phyloP scores from a whole-genome alignment of 2,113 vertebrate species.

The Crotalus helleri region DNA sequence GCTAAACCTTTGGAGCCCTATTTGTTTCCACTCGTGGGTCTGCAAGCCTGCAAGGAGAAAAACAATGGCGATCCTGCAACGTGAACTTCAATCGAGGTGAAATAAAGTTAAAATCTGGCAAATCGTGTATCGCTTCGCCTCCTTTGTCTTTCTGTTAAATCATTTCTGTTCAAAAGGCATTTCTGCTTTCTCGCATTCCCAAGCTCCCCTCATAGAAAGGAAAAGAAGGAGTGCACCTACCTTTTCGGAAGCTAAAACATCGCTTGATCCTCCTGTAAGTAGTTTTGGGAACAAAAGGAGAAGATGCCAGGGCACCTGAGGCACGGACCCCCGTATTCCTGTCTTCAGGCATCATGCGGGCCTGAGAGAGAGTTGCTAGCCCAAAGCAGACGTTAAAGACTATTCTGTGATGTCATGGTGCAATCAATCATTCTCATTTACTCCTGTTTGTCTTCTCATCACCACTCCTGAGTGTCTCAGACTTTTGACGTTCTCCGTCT shows the following conservation, averaged over 20 bases:
- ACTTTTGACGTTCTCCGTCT: conserved; percentile 44
- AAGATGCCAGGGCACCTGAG: conserved; percentile 71
- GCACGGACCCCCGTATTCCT: conserved; percentile 68
- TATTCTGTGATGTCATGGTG: conserved; percentile 35
- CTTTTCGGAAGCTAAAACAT: conserved; percentile 82
- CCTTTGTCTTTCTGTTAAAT: conserved; percentile 9
- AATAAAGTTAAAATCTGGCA: conserved; percentile 23
- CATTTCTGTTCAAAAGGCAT: conserved; percentile 23
- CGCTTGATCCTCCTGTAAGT: conserved; percentile 82
- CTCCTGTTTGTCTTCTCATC: conserved; percentile 34
- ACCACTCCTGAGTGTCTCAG: conserved; percentile 44
- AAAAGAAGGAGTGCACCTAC: conserved; percentile 70
- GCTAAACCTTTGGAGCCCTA: background rate
- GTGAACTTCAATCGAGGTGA: conserved; percentile 35
- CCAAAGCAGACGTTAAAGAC: conserved; percentile 51
- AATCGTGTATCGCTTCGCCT: conserved; percentile 23
- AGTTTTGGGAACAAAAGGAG: conserved; percentile 75
- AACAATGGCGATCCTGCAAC: conserved; percentile 9
- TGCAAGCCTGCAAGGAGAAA: conserved; percentile 15
- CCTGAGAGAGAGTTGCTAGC: conserved; percentile 31
- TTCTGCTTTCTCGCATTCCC: background rate
- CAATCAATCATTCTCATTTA: conserved; percentile 25
- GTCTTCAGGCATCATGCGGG: conserved; percentile 77
- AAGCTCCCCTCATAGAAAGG: background rate
- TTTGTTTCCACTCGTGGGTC: background rate